Conservation (phyloP, 2,113 vertebrate species). For the Athene cunicularia region DNA sequence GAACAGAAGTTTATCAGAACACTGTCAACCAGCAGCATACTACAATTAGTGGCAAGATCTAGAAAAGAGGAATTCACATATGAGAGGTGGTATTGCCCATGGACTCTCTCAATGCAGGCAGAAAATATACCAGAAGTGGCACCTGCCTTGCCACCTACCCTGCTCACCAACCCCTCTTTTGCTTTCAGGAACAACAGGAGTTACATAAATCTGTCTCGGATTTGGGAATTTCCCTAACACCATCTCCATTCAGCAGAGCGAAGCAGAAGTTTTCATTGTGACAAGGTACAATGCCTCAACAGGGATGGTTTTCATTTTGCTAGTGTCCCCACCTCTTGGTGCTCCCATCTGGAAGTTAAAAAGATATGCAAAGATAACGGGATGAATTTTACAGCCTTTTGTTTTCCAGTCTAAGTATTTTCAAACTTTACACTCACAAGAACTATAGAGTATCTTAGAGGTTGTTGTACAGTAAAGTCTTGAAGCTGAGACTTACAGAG, state of each 20-base stretch:
- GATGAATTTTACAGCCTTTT: neutral
- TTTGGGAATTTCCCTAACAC: neutral
- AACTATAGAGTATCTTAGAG: neutral
- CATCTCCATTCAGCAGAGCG: neutral
- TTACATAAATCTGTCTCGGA: neutral
- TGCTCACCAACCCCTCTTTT: neutral
- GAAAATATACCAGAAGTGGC: neutral
- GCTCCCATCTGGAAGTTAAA: neutral
- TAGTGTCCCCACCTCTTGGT: neutral
- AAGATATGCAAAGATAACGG: neutral
- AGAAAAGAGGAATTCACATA: neutral
- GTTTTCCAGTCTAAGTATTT: neutral
- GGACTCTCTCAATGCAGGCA: neutral
- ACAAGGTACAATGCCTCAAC: accelerated
- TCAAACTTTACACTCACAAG: neutral
- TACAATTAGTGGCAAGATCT: neutral
- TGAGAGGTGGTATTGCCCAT: accelerated
- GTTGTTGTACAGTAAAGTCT: neutral
- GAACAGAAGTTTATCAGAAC: neutral
- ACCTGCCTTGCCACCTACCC: accelerated
- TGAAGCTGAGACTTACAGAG: neutral
- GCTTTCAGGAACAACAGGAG: neutral
- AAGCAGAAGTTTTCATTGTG: neutral
- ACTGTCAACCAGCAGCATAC: neutral
- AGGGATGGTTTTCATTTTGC: neutral